Percentiles rank a stretch among this genome's conserved stretches.
These are phyloP conservation scores for Epinotia brunnichana DNA, from an alignment of 2,888 invertebrate species.

Conservation along the genomic window DNA sequence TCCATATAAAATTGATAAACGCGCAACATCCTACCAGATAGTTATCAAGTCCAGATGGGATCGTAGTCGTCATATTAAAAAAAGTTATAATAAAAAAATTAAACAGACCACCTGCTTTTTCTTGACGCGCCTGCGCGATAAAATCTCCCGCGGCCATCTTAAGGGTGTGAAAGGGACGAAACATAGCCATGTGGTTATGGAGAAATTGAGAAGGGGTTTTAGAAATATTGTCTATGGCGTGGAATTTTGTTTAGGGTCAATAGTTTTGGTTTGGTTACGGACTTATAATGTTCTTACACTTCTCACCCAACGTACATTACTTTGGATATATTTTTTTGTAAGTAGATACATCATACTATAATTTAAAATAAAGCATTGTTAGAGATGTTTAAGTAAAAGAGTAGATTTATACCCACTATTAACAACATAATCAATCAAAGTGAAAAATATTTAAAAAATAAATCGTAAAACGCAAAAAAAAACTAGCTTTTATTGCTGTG, in stretches of 20 bases:
- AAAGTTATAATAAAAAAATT: slow-evolving; percentile 15
- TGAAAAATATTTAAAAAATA: no score
- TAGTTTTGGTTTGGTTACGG: no score
- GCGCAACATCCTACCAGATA: slow-evolving; percentile 18
- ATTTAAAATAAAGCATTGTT: no score
- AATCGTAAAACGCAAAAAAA: no score
- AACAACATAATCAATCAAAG: no score
- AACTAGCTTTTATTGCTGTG: no score
- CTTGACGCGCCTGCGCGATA: slow-evolving; percentile 42
- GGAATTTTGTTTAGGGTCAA: neutral
- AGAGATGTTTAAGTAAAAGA: no score
- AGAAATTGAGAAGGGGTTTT: slow-evolving; percentile 14
- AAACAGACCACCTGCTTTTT: slow-evolving; percentile 41
- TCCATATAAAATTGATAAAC: slow-evolving; percentile 26
- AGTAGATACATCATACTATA: no score
- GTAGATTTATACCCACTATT: no score
- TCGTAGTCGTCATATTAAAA: slow-evolving; percentile 17
- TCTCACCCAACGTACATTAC: no score
- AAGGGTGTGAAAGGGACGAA: slow-evolving; percentile 37
- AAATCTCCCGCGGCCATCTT: slow-evolving; percentile 35
- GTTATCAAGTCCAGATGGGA: slow-evolving; percentile 19
- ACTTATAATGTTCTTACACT: no score
- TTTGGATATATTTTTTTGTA: no score
- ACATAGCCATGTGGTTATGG: slow-evolving; percentile 33
- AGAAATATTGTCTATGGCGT: neutral